Base-by-base conservation (phyloP, 1,140 invertebrate genomes). In the Caligus rogercresseyi region DNA sequence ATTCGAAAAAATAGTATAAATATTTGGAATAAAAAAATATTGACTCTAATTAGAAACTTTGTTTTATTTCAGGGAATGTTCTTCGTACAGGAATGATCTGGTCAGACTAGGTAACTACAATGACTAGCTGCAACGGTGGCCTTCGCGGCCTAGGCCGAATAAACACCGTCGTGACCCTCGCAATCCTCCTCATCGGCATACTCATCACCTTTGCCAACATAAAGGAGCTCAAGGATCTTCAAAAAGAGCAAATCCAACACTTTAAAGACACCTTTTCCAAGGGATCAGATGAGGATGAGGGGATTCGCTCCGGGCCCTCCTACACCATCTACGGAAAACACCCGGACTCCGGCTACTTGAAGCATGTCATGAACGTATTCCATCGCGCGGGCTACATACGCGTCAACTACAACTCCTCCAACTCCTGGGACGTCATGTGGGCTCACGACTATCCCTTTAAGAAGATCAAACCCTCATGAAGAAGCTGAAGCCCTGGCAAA, bases 361-460 rank as follows among this genome's bases (percentile, higher is more conserved):
- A 81, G 66, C 87, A 92, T 72, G 84, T 92, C 0, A 80, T 82
- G 67, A 75, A 78, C 3, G 80, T 89, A 13, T 75, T 93, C 61
- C 74, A 83, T 4, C 74, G 80, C 67, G 71, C 87, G 7, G 87
- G 88, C 62, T 78, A 76, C 13, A 74, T 73, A 3, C 78, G 67
- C 16, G 67, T 81, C 61, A 65, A 31, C 21, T 65, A 66, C 3
- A 65, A 66, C 11, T 4, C 59, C 2, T 71, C 78, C 7, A 73
- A 75, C 0, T 74, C 83, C n/a, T 95, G 89, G 89, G 81, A 86
- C 70, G 74, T 95, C 2, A 71, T 96, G 3, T 97, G 92, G 92
- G 82, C 89, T 1, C 88, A 94, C 73, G 87, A 92, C 69, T 96
- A 91, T 73, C 91, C 90, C 1, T 95, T 93, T 70, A 75, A 77